Conservation (phyloP, 2,888 invertebrate genomes). For the Aleiodes testaceus region DNA sequence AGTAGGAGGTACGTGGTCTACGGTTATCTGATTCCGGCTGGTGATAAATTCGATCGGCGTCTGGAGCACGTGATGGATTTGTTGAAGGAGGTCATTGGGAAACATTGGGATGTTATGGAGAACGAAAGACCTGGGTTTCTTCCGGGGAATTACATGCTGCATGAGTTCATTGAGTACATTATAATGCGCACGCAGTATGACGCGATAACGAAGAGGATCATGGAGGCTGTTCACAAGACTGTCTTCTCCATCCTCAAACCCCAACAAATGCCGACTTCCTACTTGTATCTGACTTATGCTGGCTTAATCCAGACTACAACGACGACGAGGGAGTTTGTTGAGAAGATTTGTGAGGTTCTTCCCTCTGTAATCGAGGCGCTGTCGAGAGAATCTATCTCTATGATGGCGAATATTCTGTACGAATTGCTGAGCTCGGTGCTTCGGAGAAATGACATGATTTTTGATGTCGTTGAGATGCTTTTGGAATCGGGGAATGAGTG, state of each 20-base stretch:
- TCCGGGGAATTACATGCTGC: constrained; percentile 49
- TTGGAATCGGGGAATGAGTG: constrained; percentile 22
- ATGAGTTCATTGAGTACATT: constrained; percentile 1
- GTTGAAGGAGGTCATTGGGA: constrained; percentile 40
- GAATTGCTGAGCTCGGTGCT: not conserved
- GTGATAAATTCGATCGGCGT: constrained; percentile 45
- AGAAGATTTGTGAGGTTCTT: constrained; percentile 36
- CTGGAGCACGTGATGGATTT: constrained; percentile 43
- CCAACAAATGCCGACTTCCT: constrained; percentile 49
- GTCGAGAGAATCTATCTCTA: constrained; percentile 38
- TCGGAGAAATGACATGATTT: not conserved
- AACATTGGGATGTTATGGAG: constrained; percentile 51
- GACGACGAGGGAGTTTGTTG: constrained; percentile 34
- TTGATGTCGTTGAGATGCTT: constrained; percentile 44
- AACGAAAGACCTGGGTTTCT: constrained; percentile 23
- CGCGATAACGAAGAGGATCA: constrained; percentile 1
- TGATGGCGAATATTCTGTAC: constrained; percentile 30
- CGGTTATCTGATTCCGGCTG: constrained; percentile 18
- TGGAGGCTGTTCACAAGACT: constrained; percentile 45
- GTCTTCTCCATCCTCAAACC: constrained; percentile 51
- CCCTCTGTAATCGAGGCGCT: constrained; percentile 41
- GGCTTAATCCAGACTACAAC: not conserved
- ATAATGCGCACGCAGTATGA: not conserved
- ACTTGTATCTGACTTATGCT: constrained; percentile 47
- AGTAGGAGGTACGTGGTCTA: constrained; percentile 12